These are phyloP conservation scores for Ophthalmolycus amberensis DNA, from an alignment of 2,113 vertebrate species.

Conservation along the genomic window DNA sequence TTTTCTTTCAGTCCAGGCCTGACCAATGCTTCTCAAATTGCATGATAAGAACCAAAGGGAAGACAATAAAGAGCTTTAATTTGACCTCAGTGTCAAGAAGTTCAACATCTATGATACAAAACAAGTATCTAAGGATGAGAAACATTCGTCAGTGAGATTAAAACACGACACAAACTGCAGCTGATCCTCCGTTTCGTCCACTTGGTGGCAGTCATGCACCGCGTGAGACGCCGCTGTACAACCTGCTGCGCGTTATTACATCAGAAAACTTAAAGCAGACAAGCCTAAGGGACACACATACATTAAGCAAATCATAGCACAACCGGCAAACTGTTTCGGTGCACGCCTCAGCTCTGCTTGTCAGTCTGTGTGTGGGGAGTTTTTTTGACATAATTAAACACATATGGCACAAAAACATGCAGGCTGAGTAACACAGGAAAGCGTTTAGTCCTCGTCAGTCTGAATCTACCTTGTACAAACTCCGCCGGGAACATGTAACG, in stretches of 20 bases:
- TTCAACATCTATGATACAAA: neutral
- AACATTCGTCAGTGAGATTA: constrained; percentile 38
- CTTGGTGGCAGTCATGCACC: constrained; percentile 71
- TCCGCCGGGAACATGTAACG: constrained; percentile 91
- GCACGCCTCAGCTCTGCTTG: constrained; percentile 35
- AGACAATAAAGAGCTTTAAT: neutral
- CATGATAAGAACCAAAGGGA: neutral
- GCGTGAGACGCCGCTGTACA: constrained; percentile 47
- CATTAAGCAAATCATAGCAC: constrained; percentile 72
- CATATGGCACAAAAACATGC: constrained; percentile 60
- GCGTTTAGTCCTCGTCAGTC: constrained; percentile 15
- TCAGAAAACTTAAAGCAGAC: constrained; percentile 78
- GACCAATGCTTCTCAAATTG: constrained; percentile 50
- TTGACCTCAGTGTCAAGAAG: neutral
- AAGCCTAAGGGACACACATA: constrained; percentile 73
- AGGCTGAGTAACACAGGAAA: constrained; percentile 32
- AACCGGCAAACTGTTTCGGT: constrained; percentile 39
- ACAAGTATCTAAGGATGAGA: constrained; percentile 24
- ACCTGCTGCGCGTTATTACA: constrained; percentile 73
- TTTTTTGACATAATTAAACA: constrained; percentile 53
- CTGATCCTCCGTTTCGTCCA: constrained; percentile 51
- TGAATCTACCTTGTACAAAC: constrained; percentile 88
- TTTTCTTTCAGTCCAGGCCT: constrained; percentile 23
- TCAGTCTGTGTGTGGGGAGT: constrained; percentile 51
- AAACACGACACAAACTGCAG: constrained; percentile 4